Base-by-base conservation (phyloP, 2,888 invertebrate genomes). In the Lithodes maja region DNA sequence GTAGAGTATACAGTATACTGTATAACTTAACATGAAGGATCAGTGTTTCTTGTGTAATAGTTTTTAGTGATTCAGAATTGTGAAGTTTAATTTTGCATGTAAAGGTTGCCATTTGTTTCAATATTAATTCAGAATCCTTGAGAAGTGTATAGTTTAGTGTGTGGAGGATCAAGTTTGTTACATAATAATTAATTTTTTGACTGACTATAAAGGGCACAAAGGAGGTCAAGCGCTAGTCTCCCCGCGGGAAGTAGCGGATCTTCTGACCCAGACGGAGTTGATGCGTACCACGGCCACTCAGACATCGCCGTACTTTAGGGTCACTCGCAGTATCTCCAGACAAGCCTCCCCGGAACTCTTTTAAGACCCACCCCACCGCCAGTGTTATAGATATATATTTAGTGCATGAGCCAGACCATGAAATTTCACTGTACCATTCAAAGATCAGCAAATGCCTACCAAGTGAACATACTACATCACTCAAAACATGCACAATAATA, bases 291-390 rank as follows among this genome's bases (percentile, higher is more conserved):
- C 84, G n/a, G 74, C 69, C 50, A 81, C 88, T 68, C 88, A 89
- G 53, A 89, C 88, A 15, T 89, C 85, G 12, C 88, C 88, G 17
- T 80, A 75, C 15, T 61, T 80, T 55, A 89, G 88, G 85, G 85
- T 89, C 33, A 89, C 88, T 33, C 84, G 88, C 80, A 89, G 88
- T 81, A 52, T 80, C 55, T 89, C 88, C 7, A 89, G 88, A 89
- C 88, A 89, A 71, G 71, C 88, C 49, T 89, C 88, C 68, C 88
- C 88, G 15, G 86, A 86, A 81, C 61, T 89, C 15, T 84, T 80
- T 84, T 83, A 78, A 85, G 33, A 0, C 33, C 33, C 33, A 33
- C 33, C 33, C 33, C 33, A 33, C 33, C 33, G 33, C 33, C 33
- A 33, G 33, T 33, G 33, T 33, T 33, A 33, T 33, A 33, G 33